Percentiles rank a stretch among this genome's conserved stretches.
These are phyloP conservation scores for Rhizoglyphus robini DNA, from an alignment of 1,140 invertebrate genomes.

Conservation along the genomic window DNA sequence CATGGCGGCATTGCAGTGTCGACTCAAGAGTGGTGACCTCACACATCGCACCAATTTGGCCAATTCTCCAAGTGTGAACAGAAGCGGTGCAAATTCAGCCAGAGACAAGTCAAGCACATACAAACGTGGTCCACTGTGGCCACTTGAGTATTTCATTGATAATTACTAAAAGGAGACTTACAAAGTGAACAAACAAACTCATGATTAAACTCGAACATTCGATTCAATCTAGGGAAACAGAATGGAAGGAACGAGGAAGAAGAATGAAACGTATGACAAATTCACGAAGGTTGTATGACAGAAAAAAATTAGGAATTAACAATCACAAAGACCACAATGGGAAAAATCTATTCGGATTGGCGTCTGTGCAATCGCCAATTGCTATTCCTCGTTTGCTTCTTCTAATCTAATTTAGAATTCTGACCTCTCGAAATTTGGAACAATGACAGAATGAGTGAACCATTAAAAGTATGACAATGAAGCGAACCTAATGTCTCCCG, in stretches of 20 bases:
- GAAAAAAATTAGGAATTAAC: slow-evolving; percentile 10
- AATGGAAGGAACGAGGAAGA: background rate
- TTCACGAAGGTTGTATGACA: background rate
- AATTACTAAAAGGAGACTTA: too few species aligned
- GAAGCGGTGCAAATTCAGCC: slow-evolving; percentile 7
- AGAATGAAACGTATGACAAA: background rate
- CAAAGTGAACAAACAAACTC: too few species aligned
- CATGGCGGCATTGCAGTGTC: too few species aligned
- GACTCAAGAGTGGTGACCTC: background rate
- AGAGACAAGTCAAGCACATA: too few species aligned
- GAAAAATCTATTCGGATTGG: background rate
- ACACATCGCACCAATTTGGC: background rate
- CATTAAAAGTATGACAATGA: too few species aligned
- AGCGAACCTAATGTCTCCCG: too few species aligned
- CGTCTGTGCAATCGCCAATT: background rate
- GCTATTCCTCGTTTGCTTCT: background rate
- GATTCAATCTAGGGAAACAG: too few species aligned
- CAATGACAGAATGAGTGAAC: too few species aligned
- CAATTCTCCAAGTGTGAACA: background rate
- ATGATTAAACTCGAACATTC: too few species aligned
- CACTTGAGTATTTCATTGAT: too few species aligned
- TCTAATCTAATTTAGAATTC: slow-evolving; percentile 14
- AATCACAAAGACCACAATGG: slow-evolving; percentile 4
- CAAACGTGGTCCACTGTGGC: too few species aligned
- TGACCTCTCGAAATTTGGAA: too few species aligned